Percentiles rank a stretch among this genome's conserved stretches.
Conservation (phyloP, 2,797 vertebrate genomes). For the Sarcophilus harrisii region DNA sequence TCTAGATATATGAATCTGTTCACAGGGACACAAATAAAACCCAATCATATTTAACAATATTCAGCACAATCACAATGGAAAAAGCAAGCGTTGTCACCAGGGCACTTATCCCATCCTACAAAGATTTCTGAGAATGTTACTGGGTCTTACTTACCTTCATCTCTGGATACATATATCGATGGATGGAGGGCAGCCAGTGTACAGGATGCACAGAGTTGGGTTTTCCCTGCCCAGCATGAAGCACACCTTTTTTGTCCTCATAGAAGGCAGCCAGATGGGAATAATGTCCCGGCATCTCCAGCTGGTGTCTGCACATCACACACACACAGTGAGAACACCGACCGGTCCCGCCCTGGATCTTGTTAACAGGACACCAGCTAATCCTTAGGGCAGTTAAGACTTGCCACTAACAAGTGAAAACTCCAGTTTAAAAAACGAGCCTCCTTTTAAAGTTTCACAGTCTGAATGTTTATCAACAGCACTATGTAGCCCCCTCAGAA, state of each 20-base stretch:
- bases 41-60: neutral
- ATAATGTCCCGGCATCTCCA: conserved; percentile 96
- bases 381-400: neutral
- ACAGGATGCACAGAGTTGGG: conserved; percentile 89
- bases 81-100: neutral
- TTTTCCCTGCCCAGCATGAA: conserved; percentile 89
- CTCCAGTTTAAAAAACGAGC: neutral
- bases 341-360: rapidly evolving
- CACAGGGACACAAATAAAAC: neutral
- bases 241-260: conserved; percentile 97
- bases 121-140: rapidly evolving
- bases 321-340: neutral
- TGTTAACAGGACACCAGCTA: neutral
- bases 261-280: conserved; percentile 98
- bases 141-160: conserved; percentile 94
- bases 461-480: neutral
- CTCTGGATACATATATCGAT: conserved; percentile 97
- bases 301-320: conserved; percentile 91
- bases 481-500: neutral
- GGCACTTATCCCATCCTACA: neutral
- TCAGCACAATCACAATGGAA: neutral
- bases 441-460: neutral
- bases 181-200: conserved; percentile 92
- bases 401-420: neutral
- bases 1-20: neutral